Conservation (phyloP, 2,888 invertebrate genomes). For the Plemyria rubiginata region DNA sequence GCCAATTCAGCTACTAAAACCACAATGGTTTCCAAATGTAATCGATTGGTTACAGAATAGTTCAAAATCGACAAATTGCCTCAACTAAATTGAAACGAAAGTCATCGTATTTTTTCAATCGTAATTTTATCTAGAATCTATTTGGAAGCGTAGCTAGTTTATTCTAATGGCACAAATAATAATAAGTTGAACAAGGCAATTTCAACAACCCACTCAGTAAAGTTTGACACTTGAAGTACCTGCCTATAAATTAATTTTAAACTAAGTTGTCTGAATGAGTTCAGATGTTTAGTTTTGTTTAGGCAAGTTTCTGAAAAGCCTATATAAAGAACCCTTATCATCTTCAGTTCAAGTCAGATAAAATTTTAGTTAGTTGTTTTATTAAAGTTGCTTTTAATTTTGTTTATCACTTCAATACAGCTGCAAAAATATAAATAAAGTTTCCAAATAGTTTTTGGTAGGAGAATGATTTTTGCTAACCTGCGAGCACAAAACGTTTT, state of each 20-base stretch:
- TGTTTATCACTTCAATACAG: too few relatives aligned
- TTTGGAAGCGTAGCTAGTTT: not conserved
- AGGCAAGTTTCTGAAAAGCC: not conserved
- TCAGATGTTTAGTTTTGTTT: not conserved
- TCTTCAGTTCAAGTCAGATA: not conserved
- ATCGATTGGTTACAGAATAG: constrained; percentile 49
- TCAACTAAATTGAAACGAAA: constrained; percentile 34
- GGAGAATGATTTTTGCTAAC: too few relatives aligned
- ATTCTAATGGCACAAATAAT: too few relatives aligned
- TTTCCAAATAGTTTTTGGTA: too few relatives aligned
- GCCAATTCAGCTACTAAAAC: constrained; percentile 46
- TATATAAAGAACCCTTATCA: not conserved
- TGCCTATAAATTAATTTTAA: not conserved
- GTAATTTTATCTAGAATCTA: not conserved
- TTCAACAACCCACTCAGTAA: not conserved
- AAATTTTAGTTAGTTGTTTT: not conserved
- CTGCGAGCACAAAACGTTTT: too few relatives aligned
- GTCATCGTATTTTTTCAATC: constrained; percentile 19
- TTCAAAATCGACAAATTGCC: constrained; percentile 41
- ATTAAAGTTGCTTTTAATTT: not conserved
- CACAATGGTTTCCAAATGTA: constrained; percentile 51
- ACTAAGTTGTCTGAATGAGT: not conserved
- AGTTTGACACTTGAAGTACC: not conserved
- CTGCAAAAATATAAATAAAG: too few relatives aligned
- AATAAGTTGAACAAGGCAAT: too few relatives aligned